Conservation (phyloP, 2,888 invertebrate genomes). For the Podabrus alpinus region DNA sequence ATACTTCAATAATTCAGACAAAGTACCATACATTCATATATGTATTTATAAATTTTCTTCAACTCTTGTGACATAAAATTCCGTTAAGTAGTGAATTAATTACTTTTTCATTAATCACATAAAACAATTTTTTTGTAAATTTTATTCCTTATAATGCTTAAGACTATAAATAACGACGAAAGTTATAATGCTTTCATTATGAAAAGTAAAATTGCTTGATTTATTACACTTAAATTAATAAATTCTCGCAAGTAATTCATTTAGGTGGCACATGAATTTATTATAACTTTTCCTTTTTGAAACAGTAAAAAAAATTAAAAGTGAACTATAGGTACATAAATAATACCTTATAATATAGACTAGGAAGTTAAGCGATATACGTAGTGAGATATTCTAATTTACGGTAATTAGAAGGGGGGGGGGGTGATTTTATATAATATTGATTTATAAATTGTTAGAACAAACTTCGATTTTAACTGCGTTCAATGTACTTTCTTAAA, state of each 20-base stretch:
- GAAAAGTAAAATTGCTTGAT: not conserved
- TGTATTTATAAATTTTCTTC: not conserved
- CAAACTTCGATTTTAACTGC: not conserved
- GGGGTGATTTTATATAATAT: not conserved
- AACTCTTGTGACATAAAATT: not conserved
- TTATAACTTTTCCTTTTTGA: not conserved
- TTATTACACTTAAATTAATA: not conserved
- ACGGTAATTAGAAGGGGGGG: not conserved
- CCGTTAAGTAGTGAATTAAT: not conserved
- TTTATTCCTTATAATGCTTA: not conserved
- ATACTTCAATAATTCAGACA: not conserved
- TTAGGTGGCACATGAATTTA: not conserved
- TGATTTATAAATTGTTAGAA: not conserved
- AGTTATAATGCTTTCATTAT: not conserved
- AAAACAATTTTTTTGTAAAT: not conserved
- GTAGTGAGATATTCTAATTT: not conserved
- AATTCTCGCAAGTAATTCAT: not conserved
- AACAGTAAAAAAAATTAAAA: not conserved
- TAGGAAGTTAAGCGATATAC: not conserved
- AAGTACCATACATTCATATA: not conserved
- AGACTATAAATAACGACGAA: not conserved
- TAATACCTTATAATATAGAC: not conserved
- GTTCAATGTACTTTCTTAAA: not conserved
- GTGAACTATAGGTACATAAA: too few species aligned
- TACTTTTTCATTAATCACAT: not conserved